Base-by-base conservation (phyloP, 2,113 vertebrate species). In the Scalopus aquaticus region DNA sequence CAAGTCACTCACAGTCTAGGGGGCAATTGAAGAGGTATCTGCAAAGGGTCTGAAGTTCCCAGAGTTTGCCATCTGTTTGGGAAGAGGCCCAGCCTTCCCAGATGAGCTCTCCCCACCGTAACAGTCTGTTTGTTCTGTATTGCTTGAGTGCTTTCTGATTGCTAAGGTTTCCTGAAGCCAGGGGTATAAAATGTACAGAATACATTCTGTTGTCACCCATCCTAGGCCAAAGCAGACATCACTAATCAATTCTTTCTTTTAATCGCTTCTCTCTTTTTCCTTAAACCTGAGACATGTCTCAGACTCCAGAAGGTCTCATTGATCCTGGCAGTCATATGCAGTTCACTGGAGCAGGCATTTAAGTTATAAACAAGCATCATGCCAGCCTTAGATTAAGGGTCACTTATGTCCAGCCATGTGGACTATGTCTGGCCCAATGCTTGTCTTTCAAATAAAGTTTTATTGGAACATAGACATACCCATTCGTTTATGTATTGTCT, bases 401-500 rank as follows among this genome's bases (percentile, higher is more conserved):
- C n/a, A 51, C 11, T 4, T 17, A 1, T 9, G 37, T 72, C 37
- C 32, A 30, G 19, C 76, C 44, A 26, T 37, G 30, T 79, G 73
- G 49, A 6, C 64, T 32, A 32, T 2, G 28, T 37, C 42, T 32
- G 49, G 30, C 30, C 65, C 39, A 12, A n/a, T 62, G 32, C 24
- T 80, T 95, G 39, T 42, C 67, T 85, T 76, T 69, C 42, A 65
- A 89, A 89, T 89, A 89, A 94, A 96, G 42, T 74, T 80, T 92
- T 92, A 89, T 85, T 46, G 64, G 46, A 32, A 80, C 56, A 62
- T 39, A 74, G 16, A 3, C 28, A 60, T 2, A 9, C 7, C 35
- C 72, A 39, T 42, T 88, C 69, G 60, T 39, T 87, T 79, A 16
- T 19, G 22, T 82, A 64, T n/a, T 35, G n/a, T 37, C 73, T 22